Evolutionary conservation across 1,140 invertebrate genomes (phyloP).

Genomic region (Hyles vespertilio): DNA sequence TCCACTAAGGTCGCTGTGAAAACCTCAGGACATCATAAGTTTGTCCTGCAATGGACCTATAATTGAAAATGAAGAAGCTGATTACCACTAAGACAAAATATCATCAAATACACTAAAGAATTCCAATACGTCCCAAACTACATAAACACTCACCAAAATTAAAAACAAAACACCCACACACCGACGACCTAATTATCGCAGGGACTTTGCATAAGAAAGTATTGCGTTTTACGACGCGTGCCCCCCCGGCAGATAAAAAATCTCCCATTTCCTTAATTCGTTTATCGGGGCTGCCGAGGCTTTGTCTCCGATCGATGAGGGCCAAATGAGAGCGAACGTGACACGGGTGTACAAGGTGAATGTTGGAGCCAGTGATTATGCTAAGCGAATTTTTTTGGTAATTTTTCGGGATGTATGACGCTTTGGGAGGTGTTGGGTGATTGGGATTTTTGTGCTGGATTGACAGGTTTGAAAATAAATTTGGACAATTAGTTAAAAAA

Average conservation of each 20-base stretch:
- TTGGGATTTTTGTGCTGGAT: not conserved
- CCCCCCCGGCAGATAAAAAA: constrained; percentile 69
- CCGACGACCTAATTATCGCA: constrained; percentile 61
- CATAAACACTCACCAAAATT: constrained; percentile 34
- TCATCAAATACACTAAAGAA: too few species aligned
- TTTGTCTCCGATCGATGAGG: constrained; percentile 74
- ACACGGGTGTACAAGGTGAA: constrained; percentile 64
- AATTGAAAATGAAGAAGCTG: too few species aligned
- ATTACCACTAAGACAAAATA: too few species aligned
- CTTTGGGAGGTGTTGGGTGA: not conserved
- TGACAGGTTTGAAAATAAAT: not conserved
- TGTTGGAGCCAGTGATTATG: constrained; percentile 20
- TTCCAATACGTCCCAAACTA: not conserved
- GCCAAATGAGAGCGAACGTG: constrained; percentile 70
- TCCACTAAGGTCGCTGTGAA: too few species aligned
- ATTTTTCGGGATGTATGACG: not conserved
- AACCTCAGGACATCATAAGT: too few species aligned
- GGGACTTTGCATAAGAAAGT: constrained; percentile 73
- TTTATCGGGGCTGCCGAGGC: constrained; percentile 69
- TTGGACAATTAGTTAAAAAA: too few species aligned
- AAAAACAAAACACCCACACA: constrained; percentile 48
- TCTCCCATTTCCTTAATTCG: constrained; percentile 75
- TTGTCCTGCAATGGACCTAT: too few species aligned
- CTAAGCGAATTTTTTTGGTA: not conserved
- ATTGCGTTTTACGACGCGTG: constrained; percentile 72